Base-by-base conservation (phyloP, 2,888 invertebrate species). In the Sarcophaga subvicina region DNA sequence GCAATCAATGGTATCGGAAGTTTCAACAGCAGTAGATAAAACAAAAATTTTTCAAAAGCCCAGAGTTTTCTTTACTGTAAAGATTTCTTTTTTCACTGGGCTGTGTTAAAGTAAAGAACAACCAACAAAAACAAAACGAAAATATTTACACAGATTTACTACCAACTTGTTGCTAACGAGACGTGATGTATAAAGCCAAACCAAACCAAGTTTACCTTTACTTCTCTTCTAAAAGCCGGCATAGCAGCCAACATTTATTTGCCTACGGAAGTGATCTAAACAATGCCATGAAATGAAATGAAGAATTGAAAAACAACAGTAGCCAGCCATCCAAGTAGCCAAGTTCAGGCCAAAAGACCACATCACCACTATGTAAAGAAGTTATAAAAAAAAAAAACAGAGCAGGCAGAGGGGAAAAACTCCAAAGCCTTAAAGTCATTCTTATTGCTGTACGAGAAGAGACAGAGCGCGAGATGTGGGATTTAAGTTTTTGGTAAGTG, bases 101-200 rank as follows among this genome's bases (percentile, higher is more conserved):
- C 8, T 8, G 66, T 8, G 66, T 71, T 37, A 20, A 72, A 75
- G 75, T 37, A 63, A 71, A 54, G 22, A 27, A 79, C 14, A 37
- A 10, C 20, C 49, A 63, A 17, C 4, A 27, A 66, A 54, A n/a
- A 12, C 67, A 25, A 75, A 62, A 67, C 60, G 78, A 75, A 87
- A 84, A 87, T 87, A 84, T 87, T 87, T 84, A 87, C 87, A 84
- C 87, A 87, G 87, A 87, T 87, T 87, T 87, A 87, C 87, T 76
- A 80, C 84, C 87, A 87, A 87, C 84, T 87, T 84, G 87, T 84
- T 81, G 81, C 84, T 84, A 87, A 87, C 87, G 84, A 87, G 87
- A 87, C 84, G 81, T 87, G 87, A 87, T 79, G 81, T 87, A 84
- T 70, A 64, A 66, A 47, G 79, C 12, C 75, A 54, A 54, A 17